These are phyloP conservation scores for Ageneiosus marmoratus DNA, from an alignment of 2,113 vertebrate species.

Conservation along the genomic window DNA sequence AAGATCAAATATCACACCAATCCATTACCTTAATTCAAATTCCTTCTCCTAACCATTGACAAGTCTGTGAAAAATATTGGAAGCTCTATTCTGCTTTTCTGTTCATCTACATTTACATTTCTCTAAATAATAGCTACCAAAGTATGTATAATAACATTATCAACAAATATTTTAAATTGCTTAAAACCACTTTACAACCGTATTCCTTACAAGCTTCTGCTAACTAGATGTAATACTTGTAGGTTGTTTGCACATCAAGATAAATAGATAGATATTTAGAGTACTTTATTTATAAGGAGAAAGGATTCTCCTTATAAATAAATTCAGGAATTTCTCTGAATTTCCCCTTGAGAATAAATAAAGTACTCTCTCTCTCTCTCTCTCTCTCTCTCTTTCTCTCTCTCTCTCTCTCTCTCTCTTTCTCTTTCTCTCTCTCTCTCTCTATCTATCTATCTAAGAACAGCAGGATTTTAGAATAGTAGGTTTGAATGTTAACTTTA, in stretches of 20 bases:
- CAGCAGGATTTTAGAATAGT: not conserved
- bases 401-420: too few relatives aligned
- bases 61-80: not conserved
- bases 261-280: too few relatives aligned
- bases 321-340: too few relatives aligned
- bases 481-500: not conserved
- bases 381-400: too few relatives aligned
- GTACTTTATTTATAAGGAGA: too few relatives aligned
- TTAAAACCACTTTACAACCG: not conserved
- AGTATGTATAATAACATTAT: not conserved
- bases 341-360: too few relatives aligned
- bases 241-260: not conserved
- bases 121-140: not conserved
- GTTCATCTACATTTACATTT: not conserved
- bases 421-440: too few relatives aligned
- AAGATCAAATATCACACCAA: not conserved
- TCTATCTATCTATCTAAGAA: too few relatives aligned
- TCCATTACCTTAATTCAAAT: not conserved
- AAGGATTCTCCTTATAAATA: too few relatives aligned
- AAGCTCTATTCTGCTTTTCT: not conserved
- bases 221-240: not conserved
- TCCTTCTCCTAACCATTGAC: not conserved
- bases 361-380: too few relatives aligned
- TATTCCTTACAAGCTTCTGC: not conserved
- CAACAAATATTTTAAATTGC: not conserved